Base-by-base conservation (phyloP, 2,888 invertebrate genomes). In the Apamea anceps region DNA sequence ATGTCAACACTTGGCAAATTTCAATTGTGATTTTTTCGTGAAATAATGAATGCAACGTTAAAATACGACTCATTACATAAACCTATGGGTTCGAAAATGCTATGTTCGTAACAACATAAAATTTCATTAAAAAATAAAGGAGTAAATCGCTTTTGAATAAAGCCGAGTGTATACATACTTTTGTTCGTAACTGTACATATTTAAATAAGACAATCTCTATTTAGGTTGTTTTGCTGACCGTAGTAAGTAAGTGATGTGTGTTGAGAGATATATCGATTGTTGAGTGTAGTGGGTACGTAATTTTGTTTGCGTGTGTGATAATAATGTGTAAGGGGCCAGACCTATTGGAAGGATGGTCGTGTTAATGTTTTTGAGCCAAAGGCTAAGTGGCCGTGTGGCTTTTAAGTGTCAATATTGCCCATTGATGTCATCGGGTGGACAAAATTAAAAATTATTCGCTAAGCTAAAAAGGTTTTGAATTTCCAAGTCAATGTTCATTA, bases 271-370 rank as follows among this genome's bases (percentile, higher is more conserved):
- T 82, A 83, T 83, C 65, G 84, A 83, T 89, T 87, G 85, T 90
- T 89, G 88, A 88, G 80, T 86, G 86, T 86, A 85, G 79, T 89
- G 89, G 88, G 89, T 91, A 90, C 88, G 89, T 90, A 89, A 76
- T 86, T 81, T 88, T 80, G 80, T 86, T 86, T 87, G 85, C 78
- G 73, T 82, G 74, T 87, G 73, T 79, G 62, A 54, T 79, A 74
- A 60, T 79, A 74, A 70, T 68, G 63, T 81, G 21, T 84, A 82
- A 75, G 48, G 65, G 51, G 72, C 72, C 66, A 73, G 73, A 75
- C 75, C 66, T 78, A 60, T 45, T 28, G n/a, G 45, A 67, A n/a
- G 13, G 18, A 13, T 57, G 67, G 42, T 28, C 42, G 77, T 54
- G 18, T 25, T 84, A 48, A 72, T 48, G 67, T 72, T 62, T 42